Percentiles rank a stretch among this genome's conserved stretches.
phyloP scores from a whole-genome alignment of 1,140 invertebrate species.

The Solenopsis fugax region DNA sequence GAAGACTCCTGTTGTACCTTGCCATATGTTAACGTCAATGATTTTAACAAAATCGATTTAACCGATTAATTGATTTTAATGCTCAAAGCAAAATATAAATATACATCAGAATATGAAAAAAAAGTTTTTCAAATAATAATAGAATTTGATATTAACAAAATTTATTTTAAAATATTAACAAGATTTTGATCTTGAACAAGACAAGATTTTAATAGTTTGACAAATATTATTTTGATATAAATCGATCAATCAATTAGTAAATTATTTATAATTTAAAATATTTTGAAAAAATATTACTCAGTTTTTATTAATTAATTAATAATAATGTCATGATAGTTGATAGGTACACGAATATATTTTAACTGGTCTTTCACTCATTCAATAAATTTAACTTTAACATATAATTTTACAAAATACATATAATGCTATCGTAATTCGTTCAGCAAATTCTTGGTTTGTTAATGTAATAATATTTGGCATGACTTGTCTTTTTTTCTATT shows the following conservation, averaged over 20 bases:
- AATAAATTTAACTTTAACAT: background rate
- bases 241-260: background rate
- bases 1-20: background rate
- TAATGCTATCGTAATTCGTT: background rate
- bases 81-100: background rate
- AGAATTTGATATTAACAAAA: background rate
- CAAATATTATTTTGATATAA: background rate
- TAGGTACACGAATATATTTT: background rate
- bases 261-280: background rate
- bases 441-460: background rate
- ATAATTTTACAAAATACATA: background rate
- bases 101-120: background rate
- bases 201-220: background rate
- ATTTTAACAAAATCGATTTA: background rate
- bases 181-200: background rate
- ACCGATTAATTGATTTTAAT: background rate
- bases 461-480: background rate
- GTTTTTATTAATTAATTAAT: slow-evolving; percentile 9
- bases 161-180: background rate
- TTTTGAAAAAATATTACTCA: background rate
- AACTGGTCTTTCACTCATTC: background rate
- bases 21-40: background rate
- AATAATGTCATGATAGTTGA: background rate
- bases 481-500: slow-evolving; percentile 19
- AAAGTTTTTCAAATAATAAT: background rate